Evolutionary conservation across 2,113 vertebrate species (phyloP), one percentile per base, ranked within the genome.

Genomic region (Passer montanus): DNA sequence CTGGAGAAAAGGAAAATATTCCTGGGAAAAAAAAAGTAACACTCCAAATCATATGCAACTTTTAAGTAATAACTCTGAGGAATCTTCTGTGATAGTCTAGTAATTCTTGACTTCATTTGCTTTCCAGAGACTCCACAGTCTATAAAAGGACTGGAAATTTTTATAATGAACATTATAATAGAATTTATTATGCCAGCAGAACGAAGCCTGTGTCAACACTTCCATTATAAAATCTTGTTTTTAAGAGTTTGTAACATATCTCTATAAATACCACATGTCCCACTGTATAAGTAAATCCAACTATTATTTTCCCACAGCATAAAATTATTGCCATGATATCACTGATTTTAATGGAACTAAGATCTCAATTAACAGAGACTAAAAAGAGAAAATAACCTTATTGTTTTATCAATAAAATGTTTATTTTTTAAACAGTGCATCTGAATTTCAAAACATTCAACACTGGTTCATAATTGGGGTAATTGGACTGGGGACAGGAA

Each of bases 71-170:
- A 77, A 66, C 59, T 89, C 31, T 41, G 23, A 75, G 6, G 33
- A 83, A 4, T 37, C 56, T 81, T 92, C 31, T 83, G 37, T 62
- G 94, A 93, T 85, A 89, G 37, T 64, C 73, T 59, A 63, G 46
- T 84, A 87, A 91, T 56, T 87, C 49, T 67, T 80, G 59, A 91
- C 26, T 94, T 72, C 52, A 91, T 72, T 80, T 95, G 28, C 47
- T 94, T 88, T 95, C 64, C 84, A 94, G 53, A 85, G 19, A 44
- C 55, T 96, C 44, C 37, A 62, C 4, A 78, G 60, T 81, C 89
- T 95, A 94, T 97, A 96, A 96, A 96, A 91, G 89, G 87, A 92
- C 56, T 92, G 94, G 93, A 96, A 97, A 96, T 77, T 91, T 87
- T 77, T 95, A 73, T 93, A 96, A 77, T 74, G 67, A 85, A 89